These are phyloP conservation scores for Aphelenchoides bicaudatus DNA, from an alignment of 2,888 invertebrate genomes.

Conservation along the genomic window DNA sequence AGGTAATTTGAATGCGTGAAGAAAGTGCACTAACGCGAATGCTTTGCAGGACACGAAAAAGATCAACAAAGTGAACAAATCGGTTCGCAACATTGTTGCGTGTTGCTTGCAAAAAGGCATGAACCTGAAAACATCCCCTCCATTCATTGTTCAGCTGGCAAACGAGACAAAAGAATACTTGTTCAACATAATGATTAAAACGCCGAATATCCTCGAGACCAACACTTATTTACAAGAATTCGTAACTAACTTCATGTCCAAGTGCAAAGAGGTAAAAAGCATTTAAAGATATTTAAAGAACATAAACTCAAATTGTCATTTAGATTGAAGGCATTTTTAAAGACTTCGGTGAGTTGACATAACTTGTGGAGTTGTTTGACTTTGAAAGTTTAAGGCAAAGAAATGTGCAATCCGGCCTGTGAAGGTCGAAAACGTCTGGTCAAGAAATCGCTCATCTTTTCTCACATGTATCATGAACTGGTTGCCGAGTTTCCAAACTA, in stretches of 20 bases:
- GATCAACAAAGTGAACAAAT: slow-evolving; percentile 48
- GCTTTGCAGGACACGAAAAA: slow-evolving; percentile 65
- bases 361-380: too few species aligned
- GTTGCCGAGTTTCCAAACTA: slow-evolving; percentile 97
- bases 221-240: slow-evolving; percentile 97
- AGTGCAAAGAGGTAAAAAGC: slow-evolving; percentile 82
- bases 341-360: too few species aligned
- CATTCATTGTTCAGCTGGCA: slow-evolving; percentile 95
- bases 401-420: slow-evolving; percentile 92
- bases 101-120: slow-evolving; percentile 85
- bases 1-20: too few species aligned
- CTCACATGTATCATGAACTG: slow-evolving; percentile 97
- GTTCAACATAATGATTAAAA: slow-evolving; percentile 45
- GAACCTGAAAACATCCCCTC: slow-evolving; percentile 96
- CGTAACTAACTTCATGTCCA: slow-evolving; percentile 92
- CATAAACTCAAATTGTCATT: slow-evolving; percentile 22
- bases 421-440: slow-evolving; percentile 90
- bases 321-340: slow-evolving; percentile 85
- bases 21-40: too few species aligned
- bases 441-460: slow-evolving; percentile 94
- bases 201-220: slow-evolving; percentile 60
- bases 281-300: too few species aligned
- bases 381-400: too few species aligned
- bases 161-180: slow-evolving; percentile 97
- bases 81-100: slow-evolving; percentile 74